These are phyloP conservation scores for Trypoxylus dichotomus DNA, from an alignment of 1,140 invertebrate genomes.

Conservation along the genomic window DNA sequence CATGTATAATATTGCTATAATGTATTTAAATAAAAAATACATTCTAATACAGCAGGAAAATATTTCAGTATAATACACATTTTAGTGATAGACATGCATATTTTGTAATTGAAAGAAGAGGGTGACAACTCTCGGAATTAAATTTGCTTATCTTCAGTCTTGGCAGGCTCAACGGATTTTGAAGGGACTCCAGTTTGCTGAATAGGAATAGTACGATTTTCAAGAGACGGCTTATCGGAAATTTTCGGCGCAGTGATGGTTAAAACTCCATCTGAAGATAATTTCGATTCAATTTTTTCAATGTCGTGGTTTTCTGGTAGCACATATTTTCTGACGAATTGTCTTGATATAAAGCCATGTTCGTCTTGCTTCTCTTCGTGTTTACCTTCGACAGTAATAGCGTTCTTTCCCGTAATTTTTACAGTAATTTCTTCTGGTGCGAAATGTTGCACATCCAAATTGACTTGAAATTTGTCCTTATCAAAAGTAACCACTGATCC, in stretches of 20 bases:
- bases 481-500: slow-evolving; percentile 55
- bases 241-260: slow-evolving; percentile 63
- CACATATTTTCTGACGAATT: slow-evolving; percentile 70
- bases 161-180: slow-evolving; percentile 29
- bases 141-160: slow-evolving; percentile 6
- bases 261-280: slow-evolving; percentile 76
- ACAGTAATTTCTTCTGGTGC: slow-evolving; percentile 80
- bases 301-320: slow-evolving; percentile 69
- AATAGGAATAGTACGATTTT: slow-evolving; percentile 38
- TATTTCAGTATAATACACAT: no score
- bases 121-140: neutral
- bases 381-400: slow-evolving; percentile 69
- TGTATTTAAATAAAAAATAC: no score
- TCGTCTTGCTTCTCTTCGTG: slow-evolving; percentile 77
- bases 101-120: no score
- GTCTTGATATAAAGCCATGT: slow-evolving; percentile 72
- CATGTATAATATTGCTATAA: no score
- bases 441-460: slow-evolving; percentile 84
- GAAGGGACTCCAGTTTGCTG: slow-evolving; percentile 40
- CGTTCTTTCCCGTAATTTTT: slow-evolving; percentile 73
- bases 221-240: neutral
- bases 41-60: no score
- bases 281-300: slow-evolving; percentile 64
- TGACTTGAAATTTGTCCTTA: slow-evolving; percentile 68
- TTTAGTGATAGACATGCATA: no score